Evolutionary conservation across 1,140 invertebrate genomes (phyloP).

Genomic region (Drosophila paulistorum): DNA sequence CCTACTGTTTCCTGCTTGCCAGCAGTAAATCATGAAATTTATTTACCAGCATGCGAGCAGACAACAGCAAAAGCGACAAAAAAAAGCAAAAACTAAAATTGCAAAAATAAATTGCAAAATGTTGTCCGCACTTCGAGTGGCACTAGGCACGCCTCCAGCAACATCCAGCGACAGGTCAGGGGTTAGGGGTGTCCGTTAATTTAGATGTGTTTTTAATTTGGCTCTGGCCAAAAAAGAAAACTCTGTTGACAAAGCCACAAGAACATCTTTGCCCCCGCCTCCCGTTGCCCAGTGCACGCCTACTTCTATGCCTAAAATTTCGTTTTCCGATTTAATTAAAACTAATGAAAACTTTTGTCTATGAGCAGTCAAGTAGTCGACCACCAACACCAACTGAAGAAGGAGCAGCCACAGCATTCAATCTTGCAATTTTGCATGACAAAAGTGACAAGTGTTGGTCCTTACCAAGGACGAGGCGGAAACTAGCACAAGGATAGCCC

Average conservation of each 20-base stretch:
- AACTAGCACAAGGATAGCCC: neutral
- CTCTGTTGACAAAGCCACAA: slow-evolving; percentile 68
- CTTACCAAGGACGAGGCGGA: slow-evolving; percentile 12
- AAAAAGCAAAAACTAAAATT: slow-evolving; percentile 45
- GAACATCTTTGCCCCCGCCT: slow-evolving; percentile 36
- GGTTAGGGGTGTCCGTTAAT: slow-evolving; percentile 54
- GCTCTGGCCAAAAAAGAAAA: slow-evolving; percentile 15
- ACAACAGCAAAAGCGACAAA: neutral
- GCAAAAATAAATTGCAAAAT: slow-evolving; percentile 65
- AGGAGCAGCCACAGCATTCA: slow-evolving; percentile 44
- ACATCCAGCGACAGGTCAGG: slow-evolving; percentile 6
- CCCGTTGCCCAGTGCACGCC: slow-evolving; percentile 14
- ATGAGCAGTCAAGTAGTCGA: slow-evolving; percentile 1
- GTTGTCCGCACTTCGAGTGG: slow-evolving; percentile 60
- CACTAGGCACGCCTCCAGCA: slow-evolving; percentile 22
- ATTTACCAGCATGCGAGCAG: slow-evolving; percentile 57
- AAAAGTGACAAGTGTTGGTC: slow-evolving; percentile 40
- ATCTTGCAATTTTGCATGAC: slow-evolving; percentile 66
- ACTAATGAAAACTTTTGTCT: slow-evolving; percentile 76
- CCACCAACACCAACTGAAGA: neutral
- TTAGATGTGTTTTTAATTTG: slow-evolving; percentile 76
- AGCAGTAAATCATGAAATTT: slow-evolving; percentile 74
- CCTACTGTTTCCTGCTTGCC: slow-evolving; percentile 48
- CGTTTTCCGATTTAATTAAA: slow-evolving; percentile 77
- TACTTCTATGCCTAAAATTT: slow-evolving; percentile 42